Evolutionary conservation across 2,888 invertebrate species (phyloP).

Genomic region (Agonum fuliginosum): DNA sequence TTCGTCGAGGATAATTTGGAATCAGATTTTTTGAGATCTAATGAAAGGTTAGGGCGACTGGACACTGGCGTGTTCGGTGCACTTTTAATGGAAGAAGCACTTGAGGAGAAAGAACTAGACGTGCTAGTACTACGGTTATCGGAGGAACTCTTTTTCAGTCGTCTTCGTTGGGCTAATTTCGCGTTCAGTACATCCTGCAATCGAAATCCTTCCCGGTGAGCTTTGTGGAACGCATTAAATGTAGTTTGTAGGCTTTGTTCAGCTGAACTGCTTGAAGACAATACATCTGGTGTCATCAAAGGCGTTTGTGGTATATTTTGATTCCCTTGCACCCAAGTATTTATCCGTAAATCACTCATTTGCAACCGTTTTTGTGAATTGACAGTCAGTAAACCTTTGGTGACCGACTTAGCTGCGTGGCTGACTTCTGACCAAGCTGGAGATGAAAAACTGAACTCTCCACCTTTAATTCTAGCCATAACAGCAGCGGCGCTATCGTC

Average conservation of each 20-base stretch:
- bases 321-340: constrained; percentile 79
- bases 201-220: constrained; percentile 83
- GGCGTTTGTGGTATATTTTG: constrained; percentile 74
- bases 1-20: constrained; percentile 52
- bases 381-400: constrained; percentile 84
- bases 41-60: constrained; percentile 61
- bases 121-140: constrained; percentile 71
- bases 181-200: constrained; percentile 83
- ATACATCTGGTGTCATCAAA: constrained; percentile 78
- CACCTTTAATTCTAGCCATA: constrained; percentile 86
- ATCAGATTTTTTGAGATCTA: constrained; percentile 65
- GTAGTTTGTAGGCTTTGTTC: constrained; percentile 78
- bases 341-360: constrained; percentile 80
- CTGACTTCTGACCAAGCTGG: constrained; percentile 85
- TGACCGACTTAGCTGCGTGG: constrained; percentile 83
- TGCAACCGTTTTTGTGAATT: constrained; percentile 84
- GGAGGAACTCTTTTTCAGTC: constrained; percentile 76
- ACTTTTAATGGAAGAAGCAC: constrained; percentile 70
- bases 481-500: constrained; percentile 85
- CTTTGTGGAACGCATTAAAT: constrained; percentile 81
- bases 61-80: constrained; percentile 65
- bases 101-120: constrained; percentile 70
- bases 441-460: constrained; percentile 85
- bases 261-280: constrained; percentile 73
- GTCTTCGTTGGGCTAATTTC: constrained; percentile 81